These are phyloP conservation scores for Lytechinus pictus DNA, from an alignment of 35 echinoderm and acorn worm genomes.

Conservation along the genomic window DNA sequence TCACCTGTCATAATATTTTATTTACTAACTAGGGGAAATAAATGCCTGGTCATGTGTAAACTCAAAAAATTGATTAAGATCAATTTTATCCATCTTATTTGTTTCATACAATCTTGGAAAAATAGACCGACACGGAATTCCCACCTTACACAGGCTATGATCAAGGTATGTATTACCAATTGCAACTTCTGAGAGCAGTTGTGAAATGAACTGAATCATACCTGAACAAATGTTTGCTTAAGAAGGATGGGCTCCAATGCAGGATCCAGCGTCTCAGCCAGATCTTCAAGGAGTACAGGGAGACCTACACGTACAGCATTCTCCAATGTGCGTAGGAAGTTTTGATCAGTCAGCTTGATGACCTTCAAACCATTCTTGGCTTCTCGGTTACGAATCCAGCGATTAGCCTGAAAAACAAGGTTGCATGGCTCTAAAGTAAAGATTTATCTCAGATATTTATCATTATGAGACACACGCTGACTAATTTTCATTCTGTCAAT, in stretches of 20 bases:
- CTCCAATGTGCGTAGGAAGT: conserved; percentile 93
- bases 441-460: neutral
- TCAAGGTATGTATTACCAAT: neutral
- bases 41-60: too few relatives aligned
- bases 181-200: neutral
- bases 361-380: conserved; percentile 93
- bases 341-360: conserved; percentile 92
- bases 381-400: conserved; percentile 94
- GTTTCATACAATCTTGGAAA: neutral
- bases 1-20: too few relatives aligned
- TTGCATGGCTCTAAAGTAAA: neutral
- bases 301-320: conserved; percentile 90
- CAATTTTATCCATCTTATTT: neutral
- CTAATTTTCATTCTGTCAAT: neutral
- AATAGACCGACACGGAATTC: neutral
- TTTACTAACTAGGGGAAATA: too few relatives aligned
- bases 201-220: conserved; percentile 29
- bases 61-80: neutral
- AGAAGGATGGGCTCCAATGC: conserved; percentile 96
- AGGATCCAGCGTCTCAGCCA: conserved; percentile 92
- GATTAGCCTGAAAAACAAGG: conserved; percentile 76
- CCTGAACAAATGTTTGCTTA: conserved; percentile 95
- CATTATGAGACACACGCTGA: neutral
- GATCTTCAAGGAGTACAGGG: conserved; percentile 93
- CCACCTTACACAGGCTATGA: neutral